A percentile compares a stretch with the other conserved stretches of the same genome.
Evolutionary conservation across 2,888 invertebrate genomes (phyloP).

Genomic region (Andrena bicolor): DNA sequence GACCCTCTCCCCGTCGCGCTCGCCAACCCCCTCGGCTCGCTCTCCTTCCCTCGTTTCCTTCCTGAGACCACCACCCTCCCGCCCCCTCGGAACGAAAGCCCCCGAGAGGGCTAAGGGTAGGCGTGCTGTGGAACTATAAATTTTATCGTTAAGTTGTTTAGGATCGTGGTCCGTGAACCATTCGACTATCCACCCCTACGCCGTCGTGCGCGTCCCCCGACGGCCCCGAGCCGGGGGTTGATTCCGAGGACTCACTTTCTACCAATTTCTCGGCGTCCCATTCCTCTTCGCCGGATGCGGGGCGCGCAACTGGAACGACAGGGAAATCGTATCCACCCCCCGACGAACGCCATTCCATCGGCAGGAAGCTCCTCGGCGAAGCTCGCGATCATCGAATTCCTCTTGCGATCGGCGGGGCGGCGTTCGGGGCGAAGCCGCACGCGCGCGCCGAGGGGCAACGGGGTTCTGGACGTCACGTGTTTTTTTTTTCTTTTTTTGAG

Average conservation of each 20-base stretch:
- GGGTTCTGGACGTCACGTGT: neutral
- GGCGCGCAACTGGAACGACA: constrained; percentile 53
- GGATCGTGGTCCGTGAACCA: constrained; percentile 82
- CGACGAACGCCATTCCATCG: constrained; percentile 63
- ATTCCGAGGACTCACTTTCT: constrained; percentile 77
- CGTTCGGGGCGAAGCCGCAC: neutral
- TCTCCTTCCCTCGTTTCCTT: constrained; percentile 19
- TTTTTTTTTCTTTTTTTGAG: neutral
- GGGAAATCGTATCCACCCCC: constrained; percentile 63
- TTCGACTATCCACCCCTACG: constrained; percentile 40
- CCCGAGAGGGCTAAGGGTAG: constrained; percentile 77
- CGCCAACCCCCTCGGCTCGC: constrained; percentile 33
- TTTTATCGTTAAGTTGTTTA: constrained; percentile 85
- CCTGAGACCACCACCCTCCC: constrained; percentile 43
- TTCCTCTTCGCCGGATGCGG: constrained; percentile 36
- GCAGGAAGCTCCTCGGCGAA: constrained; percentile 53
- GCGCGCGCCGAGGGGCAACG: neutral
- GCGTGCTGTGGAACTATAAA: constrained; percentile 84
- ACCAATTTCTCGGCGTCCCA: constrained; percentile 68
- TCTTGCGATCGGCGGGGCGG: constrained; percentile 2
- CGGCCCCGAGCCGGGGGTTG: constrained; percentile 72
- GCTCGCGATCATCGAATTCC: constrained; percentile 60
- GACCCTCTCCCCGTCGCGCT: constrained; percentile 24
- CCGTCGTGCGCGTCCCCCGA: constrained; percentile 13
- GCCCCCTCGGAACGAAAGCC: constrained; percentile 59